Evolutionary conservation across 2,888 invertebrate genomes (phyloP), one percentile per base, ranked within the genome.

Genomic region (Eremobia ochroleuca): DNA sequence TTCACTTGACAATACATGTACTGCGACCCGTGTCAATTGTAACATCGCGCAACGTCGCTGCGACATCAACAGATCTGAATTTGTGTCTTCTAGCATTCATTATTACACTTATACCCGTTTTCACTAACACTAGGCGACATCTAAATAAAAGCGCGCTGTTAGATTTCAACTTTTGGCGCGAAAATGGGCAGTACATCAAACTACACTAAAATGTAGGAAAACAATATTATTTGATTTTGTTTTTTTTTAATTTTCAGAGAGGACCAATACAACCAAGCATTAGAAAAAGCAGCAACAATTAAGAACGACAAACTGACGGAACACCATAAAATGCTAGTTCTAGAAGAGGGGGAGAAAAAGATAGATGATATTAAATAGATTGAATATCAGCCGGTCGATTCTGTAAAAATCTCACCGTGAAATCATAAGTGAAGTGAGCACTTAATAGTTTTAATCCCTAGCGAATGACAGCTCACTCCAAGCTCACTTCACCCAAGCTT

Each of bases 231-330:
- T 71, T 46, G 3, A 21, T 59, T 64, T 61, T 6, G 11, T 15
- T 64, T 79, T 67, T 1, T 75, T 76, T 59, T 79, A 55, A 66
- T 78, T 94, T 93, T 75, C 92, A 97, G 97, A 85, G 89, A 90
- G 73, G 92, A 95, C 0, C 93, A 95, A 80, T 92, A 82, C 25
- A 91, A 94, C 59, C 92, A 96, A 90, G 95, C 91, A 2, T 15
- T 92, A 31, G 96, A 96, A 72, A 95, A 94, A 85, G 43, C 93
- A 25, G 89, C 96, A 0, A 89, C 77, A 25, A 93, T 94, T 68
- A 96, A 94, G 89, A 90, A 94, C 64, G 95, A 97, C 73, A 79
- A 90, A 0, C 81, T 96, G 3, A 93, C 96, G 2, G 82, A 83
- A 69, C 94, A 95, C 73, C 96, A 97, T 75, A 94, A 94, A 55